These are phyloP conservation scores for Schizaphis graminum DNA, from an alignment of 2,888 invertebrate species.

Conservation along the genomic window DNA sequence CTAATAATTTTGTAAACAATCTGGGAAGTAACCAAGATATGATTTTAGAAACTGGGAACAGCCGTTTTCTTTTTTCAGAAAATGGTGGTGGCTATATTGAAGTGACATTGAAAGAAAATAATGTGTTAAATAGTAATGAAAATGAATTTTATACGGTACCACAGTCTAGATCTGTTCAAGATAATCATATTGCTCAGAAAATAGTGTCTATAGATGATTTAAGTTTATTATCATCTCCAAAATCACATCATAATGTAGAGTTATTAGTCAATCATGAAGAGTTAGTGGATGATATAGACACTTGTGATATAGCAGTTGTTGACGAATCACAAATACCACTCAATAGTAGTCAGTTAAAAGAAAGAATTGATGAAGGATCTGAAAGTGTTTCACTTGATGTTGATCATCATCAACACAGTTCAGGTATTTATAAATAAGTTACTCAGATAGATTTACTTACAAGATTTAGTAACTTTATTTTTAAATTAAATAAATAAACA, in stretches of 20 bases:
- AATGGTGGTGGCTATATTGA: slow-evolving; percentile 51
- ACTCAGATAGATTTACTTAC: background rate
- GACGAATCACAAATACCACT: slow-evolving; percentile 61
- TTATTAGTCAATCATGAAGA: slow-evolving; percentile 58
- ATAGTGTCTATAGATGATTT: slow-evolving; percentile 57
- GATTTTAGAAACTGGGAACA: slow-evolving; percentile 42
- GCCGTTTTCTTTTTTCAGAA: slow-evolving; percentile 56
- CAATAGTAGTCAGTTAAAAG: slow-evolving; percentile 47
- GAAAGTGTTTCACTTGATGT: slow-evolving; percentile 52
- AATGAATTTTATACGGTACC: slow-evolving; percentile 59
- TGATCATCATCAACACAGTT: slow-evolving; percentile 52
- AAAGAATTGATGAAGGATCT: slow-evolving; percentile 50
- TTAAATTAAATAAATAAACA: background rate
- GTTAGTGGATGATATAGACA: slow-evolving; percentile 60
- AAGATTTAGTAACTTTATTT: background rate
- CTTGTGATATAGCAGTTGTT: slow-evolving; percentile 63
- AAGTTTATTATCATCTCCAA: slow-evolving; percentile 57
- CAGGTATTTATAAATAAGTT: slow-evolving; percentile 37
- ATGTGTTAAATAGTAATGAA: slow-evolving; percentile 43
- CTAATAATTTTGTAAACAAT: slow-evolving; percentile 28
- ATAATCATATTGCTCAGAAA: slow-evolving; percentile 54
- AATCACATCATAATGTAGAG: slow-evolving; percentile 61
- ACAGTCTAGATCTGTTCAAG: slow-evolving; percentile 49
- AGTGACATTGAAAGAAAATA: slow-evolving; percentile 47
- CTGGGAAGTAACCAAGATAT: slow-evolving; percentile 52